phyloP scores from a whole-genome alignment of 2,888 invertebrate species.

The Chloromyia formosa region DNA sequence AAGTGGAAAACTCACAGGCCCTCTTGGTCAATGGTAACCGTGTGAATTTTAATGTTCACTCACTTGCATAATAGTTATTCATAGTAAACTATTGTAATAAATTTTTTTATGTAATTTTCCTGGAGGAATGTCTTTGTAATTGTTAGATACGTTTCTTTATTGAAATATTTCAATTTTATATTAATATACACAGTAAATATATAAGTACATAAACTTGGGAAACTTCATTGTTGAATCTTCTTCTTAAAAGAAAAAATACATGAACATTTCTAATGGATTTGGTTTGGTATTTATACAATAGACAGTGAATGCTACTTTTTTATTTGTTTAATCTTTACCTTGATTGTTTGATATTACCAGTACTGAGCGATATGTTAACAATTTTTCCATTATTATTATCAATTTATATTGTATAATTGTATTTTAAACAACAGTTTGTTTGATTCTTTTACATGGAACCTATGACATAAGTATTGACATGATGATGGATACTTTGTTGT shows the following conservation, averaged over 20 bases:
- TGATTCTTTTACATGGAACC: conserved; percentile 51
- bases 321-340: conserved; percentile 40
- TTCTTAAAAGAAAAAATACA: conserved; percentile 30
- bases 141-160: conserved; percentile 41
- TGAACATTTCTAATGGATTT: conserved; percentile 34
- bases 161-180: conserved; percentile 48
- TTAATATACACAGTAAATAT: conserved; percentile 45
- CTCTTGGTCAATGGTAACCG: conserved; percentile 81
- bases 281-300: conserved; percentile 43
- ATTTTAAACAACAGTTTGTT: conserved; percentile 46
- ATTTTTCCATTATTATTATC: conserved; percentile 12
- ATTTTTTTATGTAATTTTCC: conserved; percentile 36
- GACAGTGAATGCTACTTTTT: conserved; percentile 49
- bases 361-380: conserved; percentile 16
- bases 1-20: conserved; percentile 77
- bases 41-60: conserved; percentile 31
- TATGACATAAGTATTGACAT: conserved; percentile 46
- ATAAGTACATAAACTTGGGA: conserved; percentile 43
- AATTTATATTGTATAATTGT: conserved; percentile 16
- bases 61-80: background rate
- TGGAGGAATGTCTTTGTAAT: conserved; percentile 41
- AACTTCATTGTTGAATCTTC: conserved; percentile 48
- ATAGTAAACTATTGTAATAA: background rate
- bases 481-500: conserved; percentile 40
- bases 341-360: conserved; percentile 33